Evolutionary conservation across 2,888 invertebrate genomes (phyloP).

Genomic region (Drosophila mulleri): DNA sequence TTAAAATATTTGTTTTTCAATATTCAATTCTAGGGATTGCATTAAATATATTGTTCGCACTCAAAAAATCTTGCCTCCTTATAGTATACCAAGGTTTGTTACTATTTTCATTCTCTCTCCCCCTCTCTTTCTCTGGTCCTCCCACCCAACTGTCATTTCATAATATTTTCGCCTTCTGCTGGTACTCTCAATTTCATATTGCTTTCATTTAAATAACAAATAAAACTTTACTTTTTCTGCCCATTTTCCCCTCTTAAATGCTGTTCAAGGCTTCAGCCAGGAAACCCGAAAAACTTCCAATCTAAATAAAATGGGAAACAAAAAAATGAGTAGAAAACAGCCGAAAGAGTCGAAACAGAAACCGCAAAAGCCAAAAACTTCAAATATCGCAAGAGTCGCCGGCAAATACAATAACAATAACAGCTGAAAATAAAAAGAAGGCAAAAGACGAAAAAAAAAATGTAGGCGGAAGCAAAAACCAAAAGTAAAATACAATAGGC

Average conservation of each 20-base stretch:
- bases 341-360: constrained; percentile 7
- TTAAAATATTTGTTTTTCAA: no score
- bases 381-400: constrained; percentile 58
- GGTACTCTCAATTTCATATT: constrained; percentile 18
- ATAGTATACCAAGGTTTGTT: background rate
- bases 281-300: constrained; percentile 18
- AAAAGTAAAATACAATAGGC: constrained; percentile 31
- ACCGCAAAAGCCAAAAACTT: constrained; percentile 64
- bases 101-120: no score
- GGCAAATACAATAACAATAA: constrained; percentile 60
- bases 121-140: no score
- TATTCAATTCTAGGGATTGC: no score
- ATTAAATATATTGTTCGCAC: no score
- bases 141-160: background rate
- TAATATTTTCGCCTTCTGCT: background rate
- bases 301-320: constrained; percentile 26
- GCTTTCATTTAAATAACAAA: constrained; percentile 12
- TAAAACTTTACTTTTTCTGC: background rate
- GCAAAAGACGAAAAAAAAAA: constrained; percentile 13
- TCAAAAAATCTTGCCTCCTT: background rate
- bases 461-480: constrained; percentile 31
- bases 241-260: background rate
- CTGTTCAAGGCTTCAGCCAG: constrained; percentile 1
- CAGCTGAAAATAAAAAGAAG: constrained; percentile 10
- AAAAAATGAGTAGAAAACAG: background rate